Evolutionary conservation across 2,888 invertebrate genomes (phyloP), one percentile per base, ranked within the genome.

Genomic region (Aelia acuminata): DNA sequence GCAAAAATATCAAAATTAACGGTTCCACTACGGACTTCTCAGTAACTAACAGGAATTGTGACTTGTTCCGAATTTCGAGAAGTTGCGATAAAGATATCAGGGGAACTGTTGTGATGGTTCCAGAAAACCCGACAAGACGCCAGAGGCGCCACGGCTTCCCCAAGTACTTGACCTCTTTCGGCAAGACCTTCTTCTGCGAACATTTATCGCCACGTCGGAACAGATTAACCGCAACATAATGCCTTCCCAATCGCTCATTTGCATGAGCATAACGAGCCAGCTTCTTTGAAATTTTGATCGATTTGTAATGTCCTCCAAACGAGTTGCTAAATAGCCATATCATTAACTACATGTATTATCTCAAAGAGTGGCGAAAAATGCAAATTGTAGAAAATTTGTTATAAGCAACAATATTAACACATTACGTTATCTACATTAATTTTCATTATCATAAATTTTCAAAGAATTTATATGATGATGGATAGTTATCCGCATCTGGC

Each of bases 221-320:
- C 63, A 70, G 63, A 70, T 70, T 70, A 70, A 18, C 63, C 63
- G 35, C 31, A 22, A 70, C 63, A 70, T 70, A 70, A 31, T 70
- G 63, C 31, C 31, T 2, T 35, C 18, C 63, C 63, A 70, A 70
- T 70, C 20, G 22, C 63, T 70, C 63, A 35, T 70, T 70, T 70
- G 35, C 63, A 70, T 70, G 18, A 70, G 20, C 63, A 70, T 70
- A 70, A 35, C 31, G 15, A 70, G 63, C 8, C 63, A 18, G 31
- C 15, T 70, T 70, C 10, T 35, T 20, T 4, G 20, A 35, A 26
- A 57, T 57, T 57, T 13, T 3, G 22, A 57, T 57, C 57, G 26
- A 57, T 57, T 57, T 57, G 57, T 57, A 26, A 26, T 26, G 26
- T 57, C 13, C 10, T 57, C 26, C 26, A 26, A 26, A 26, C 11